These are phyloP conservation scores for Heliocidaris erythrogramma DNA, from an alignment of 35 echinoderm and acorn worm genomes.

Conservation along the genomic window DNA sequence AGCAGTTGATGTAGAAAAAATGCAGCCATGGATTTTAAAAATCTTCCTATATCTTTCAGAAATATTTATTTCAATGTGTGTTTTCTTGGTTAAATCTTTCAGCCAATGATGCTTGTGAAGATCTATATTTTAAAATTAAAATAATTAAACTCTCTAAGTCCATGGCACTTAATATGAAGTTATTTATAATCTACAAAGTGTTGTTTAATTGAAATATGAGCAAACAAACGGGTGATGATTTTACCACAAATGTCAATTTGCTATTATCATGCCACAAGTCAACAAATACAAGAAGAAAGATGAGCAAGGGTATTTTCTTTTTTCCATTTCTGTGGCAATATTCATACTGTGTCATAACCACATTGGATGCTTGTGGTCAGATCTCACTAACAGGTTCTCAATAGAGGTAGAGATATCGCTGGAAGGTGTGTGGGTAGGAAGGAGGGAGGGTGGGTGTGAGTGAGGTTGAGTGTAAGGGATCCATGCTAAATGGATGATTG, in stretches of 20 bases:
- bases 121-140: too few relatives aligned
- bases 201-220: too few relatives aligned
- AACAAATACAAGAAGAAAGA: neutral
- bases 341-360: slow-evolving; percentile 17
- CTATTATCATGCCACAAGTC: neutral
- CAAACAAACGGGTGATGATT: neutral
- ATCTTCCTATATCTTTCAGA: too few relatives aligned
- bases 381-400: neutral
- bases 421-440: too few relatives aligned
- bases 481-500: slow-evolving; percentile 1
- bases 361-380: neutral
- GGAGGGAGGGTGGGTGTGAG: neutral
- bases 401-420: neutral
- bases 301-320: neutral
- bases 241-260: neutral
- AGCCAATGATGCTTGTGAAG: too few relatives aligned
- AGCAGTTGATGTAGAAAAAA: too few relatives aligned
- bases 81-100: too few relatives aligned
- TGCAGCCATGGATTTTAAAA: too few relatives aligned
- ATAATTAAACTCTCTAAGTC: too few relatives aligned
- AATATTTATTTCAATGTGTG: too few relatives aligned
- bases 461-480: neutral
- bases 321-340: neutral
- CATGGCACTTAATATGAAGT: too few relatives aligned
- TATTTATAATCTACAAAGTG: too few relatives aligned